Base-by-base conservation (phyloP, 2,797 vertebrate species). In the Lutjanus argentimaculatus region DNA sequence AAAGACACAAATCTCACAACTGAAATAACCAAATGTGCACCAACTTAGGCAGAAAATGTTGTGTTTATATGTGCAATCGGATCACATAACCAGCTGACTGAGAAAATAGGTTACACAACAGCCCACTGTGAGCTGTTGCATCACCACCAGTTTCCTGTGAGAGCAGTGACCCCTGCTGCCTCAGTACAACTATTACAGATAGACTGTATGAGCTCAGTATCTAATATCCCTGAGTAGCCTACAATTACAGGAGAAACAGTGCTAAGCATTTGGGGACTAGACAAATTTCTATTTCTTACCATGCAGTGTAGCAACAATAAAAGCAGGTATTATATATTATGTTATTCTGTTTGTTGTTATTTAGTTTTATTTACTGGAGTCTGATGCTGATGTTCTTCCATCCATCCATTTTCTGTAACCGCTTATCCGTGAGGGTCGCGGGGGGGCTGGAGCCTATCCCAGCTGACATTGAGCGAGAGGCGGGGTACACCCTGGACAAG, bases 151-250 rank as follows among this genome's bases (percentile, higher is more conserved):
- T 56, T 69, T 62, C 36, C 19, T n/a, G 53, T 59, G 53, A 75
- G 17, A 75, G 19, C 30, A 72, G 74, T 30, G 78, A 59, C 78
- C 48, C 19, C 81, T 77, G 46, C 49, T 83, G 84, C 13, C 55
- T 5, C 0, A 72, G 21, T 2, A 16, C 7, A 16, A 22, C 9
- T n/a, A 49, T 58, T 64, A 59, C 75, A 75, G 7, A 36, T 6
- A 36, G 30, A 36, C 30, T 36, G 30, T 6, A 36, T 4, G 30
- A 12, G 40, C 8, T 21, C 1, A 40, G n/a, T 15, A 8, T 43
- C 10, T 52, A 19, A 5, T 14, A 7, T 12, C 11, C 2, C 12
- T 53, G n/a, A 25, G 13, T 12, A 36, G 6, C 3, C 3, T 13
- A 52, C 55, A 43, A 10, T 6, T n/a, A 3, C 3, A 7, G 12